Percentiles rank a stretch among this genome's conserved stretches.
phyloP scores from a whole-genome alignment of 2,797 vertebrate species.

The Micrastur ruficollis region DNA sequence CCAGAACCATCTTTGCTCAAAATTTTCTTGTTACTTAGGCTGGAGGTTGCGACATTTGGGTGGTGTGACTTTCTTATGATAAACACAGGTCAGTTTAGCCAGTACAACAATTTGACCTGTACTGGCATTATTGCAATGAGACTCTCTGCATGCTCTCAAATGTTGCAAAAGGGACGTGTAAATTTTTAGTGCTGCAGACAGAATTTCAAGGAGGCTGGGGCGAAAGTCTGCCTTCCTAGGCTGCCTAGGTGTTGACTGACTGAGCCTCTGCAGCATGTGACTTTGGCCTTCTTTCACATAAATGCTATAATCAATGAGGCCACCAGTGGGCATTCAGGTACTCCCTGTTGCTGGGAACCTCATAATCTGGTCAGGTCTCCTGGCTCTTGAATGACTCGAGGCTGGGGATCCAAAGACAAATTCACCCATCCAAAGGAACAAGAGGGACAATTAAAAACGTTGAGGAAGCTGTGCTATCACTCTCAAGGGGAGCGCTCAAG shows the following conservation, averaged over 20 bases:
- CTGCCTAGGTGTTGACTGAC: no score
- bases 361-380: not conserved
- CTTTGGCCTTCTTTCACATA: not conserved
- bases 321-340: not conserved
- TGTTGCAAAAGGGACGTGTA: rapidly evolving
- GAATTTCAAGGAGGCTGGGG: not conserved
- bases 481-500: not conserved
- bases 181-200: not conserved
- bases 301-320: not conserved
- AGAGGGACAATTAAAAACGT: not conserved
- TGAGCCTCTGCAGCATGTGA: not conserved
- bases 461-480: not conserved
- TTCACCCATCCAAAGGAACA: not conserved
- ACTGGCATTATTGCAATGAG: no score
- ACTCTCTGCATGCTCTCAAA: rapidly evolving
- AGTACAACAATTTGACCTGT: not conserved
- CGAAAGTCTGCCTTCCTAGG: not conserved
- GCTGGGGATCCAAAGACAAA: not conserved
- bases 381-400: not conserved
- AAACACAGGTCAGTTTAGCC: not conserved
- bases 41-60: not conserved
- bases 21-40: not conserved
- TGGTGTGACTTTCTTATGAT: not conserved
- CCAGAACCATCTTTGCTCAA: not conserved
- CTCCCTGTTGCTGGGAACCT: not conserved